Conservation (phyloP, 2,888 invertebrate genomes). For the Seladonia tumulorum region DNA sequence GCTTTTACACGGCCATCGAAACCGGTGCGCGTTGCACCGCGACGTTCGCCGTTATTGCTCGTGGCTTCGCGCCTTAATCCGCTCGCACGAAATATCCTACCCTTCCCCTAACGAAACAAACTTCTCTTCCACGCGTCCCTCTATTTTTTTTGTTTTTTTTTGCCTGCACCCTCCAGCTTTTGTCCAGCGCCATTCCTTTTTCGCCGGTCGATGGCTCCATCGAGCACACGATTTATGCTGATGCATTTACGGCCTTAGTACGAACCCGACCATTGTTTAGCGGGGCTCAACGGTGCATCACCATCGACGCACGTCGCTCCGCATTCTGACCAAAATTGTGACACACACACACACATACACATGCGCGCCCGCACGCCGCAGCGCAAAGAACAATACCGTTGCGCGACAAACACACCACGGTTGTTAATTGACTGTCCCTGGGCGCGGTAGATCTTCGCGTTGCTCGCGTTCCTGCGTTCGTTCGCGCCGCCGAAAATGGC, state of each 20-base stretch:
- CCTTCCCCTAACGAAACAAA: neutral
- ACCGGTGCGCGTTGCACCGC: conserved; percentile 24
- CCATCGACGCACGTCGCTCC: conserved; percentile 1
- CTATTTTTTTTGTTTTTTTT: neutral
- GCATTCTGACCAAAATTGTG: conserved; percentile 27
- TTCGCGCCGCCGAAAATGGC: neutral
- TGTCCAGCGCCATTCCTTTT: neutral
- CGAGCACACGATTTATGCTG: conserved; percentile 57
- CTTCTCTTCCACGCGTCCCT: neutral
- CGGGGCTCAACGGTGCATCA: neutral
- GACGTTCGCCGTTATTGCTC: conserved; percentile 26
- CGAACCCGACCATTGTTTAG: conserved; percentile 39
- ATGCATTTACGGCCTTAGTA: conserved; percentile 46
- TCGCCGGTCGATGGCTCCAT: conserved; percentile 28
- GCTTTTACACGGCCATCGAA: conserved; percentile 46
- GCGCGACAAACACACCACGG: neutral
- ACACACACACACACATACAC: neutral
- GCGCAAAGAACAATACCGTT: conserved; percentile 16
- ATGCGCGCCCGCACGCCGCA: neutral
- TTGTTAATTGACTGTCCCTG: neutral
- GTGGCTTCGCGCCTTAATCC: conserved; percentile 28
- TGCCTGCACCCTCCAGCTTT: neutral
- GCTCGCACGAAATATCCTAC: neutral
- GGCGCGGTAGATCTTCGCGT: neutral
- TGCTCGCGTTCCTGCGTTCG: neutral